Evolutionary conservation across 2,888 invertebrate genomes (phyloP).

Genomic region (Polymixis flavicincta): DNA sequence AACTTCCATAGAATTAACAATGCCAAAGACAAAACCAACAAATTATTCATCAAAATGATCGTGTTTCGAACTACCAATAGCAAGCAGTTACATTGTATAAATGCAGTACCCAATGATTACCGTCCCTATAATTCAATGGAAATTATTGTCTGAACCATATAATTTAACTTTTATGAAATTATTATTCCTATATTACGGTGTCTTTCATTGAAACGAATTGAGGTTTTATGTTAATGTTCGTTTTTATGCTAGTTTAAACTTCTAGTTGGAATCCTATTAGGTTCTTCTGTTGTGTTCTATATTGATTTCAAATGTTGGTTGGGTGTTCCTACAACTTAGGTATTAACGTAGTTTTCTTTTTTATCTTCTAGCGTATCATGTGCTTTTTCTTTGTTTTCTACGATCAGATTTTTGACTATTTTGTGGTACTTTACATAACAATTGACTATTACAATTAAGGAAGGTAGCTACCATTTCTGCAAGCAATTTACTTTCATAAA

Average conservation of each 20-base stretch:
- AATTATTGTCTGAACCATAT: slow-evolving; percentile 56
- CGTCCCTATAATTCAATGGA: slow-evolving; percentile 56
- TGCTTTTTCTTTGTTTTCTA: too few species aligned
- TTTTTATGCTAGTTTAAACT: slow-evolving; percentile 34
- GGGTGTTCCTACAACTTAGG: background rate
- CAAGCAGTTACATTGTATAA: slow-evolving; percentile 45
- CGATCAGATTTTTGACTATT: background rate
- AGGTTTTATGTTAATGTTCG: slow-evolving; percentile 59
- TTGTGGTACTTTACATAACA: too few species aligned
- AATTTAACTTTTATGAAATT: slow-evolving; percentile 64
- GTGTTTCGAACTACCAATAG: slow-evolving; percentile 42
- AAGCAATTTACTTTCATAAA: background rate
- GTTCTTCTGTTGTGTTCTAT: slow-evolving; percentile 19
- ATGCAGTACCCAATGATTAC: slow-evolving; percentile 62
- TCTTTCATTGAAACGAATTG: slow-evolving; percentile 65
- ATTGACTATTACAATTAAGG: background rate
- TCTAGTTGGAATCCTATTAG: slow-evolving; percentile 30
- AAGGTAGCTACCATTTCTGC: background rate
- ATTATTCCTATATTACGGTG: slow-evolving; percentile 44
- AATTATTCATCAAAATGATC: slow-evolving; percentile 52
- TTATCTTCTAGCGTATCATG: background rate
- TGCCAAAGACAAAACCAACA: slow-evolving; percentile 35
- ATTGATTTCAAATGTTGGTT: slow-evolving; percentile 13
- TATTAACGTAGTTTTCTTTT: slow-evolving; percentile 2
- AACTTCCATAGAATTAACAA: slow-evolving; percentile 25